Evolutionary conservation across 2,888 invertebrate genomes (phyloP), one percentile per base, ranked within the genome.

Genomic region (Theretra japonica): DNA sequence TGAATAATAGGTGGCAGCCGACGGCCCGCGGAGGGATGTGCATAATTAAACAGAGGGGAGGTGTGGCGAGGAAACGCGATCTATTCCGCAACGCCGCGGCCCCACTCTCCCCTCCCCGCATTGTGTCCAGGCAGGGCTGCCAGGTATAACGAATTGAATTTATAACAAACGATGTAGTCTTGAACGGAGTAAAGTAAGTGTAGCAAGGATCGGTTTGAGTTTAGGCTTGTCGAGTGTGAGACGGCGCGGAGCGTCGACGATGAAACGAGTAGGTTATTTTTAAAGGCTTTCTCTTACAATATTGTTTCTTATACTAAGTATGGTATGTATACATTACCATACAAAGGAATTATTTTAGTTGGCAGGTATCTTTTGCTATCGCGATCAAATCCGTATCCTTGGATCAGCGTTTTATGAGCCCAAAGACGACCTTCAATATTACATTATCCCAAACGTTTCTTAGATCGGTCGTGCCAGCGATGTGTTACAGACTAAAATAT

Each of bases 21-120:
- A 30, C 19, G 28, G 7, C 17, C 58, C 2, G 19, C 11, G 23
- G 15, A 65, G 17, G 65, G 65, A 65, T 65, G 65, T 65, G 65
- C 65, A 65, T 65, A 65, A 65, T 48, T 65, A 23, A 65, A 65
- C 41, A 23, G 6, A 65, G 65, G 65, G 65, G 41, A 41, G 62
- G 33, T 33, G 23, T 21, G 62, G 23, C 62, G 11, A 62, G 62
- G 62, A 62, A 65, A 65, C 65, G 65, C 65, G 65, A 65, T 62
- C 33, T 23, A 62, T 48, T 65, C 65, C 65, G 48, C 48, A 48
- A 65, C 41, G 62, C 21, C 41, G 41, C 65, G 41, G 23, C 65
- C 21, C 23, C 15, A 8, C 59, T 19, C 60, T 30, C 60, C 30
- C 30, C 60, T 19, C 33, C 8, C 15, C 17, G 65, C 25, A 48